Percentiles rank a stretch among this genome's conserved stretches.
Evolutionary conservation across 2,113 vertebrate genomes (phyloP).

Genomic region (Sylvilagus bachmani): DNA sequence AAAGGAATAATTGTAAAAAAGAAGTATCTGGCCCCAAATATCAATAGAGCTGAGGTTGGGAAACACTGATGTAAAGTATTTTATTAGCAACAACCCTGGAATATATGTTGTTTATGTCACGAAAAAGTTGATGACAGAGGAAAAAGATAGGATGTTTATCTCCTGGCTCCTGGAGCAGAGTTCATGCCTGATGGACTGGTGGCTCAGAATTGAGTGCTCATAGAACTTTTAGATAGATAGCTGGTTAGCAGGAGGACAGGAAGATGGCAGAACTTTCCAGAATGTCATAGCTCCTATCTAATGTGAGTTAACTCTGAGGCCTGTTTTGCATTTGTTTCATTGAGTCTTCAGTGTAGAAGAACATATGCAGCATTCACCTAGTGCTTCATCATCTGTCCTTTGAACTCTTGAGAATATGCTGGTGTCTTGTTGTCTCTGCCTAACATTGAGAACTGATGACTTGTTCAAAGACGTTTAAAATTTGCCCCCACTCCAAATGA

Average conservation of each 20-base stretch:
- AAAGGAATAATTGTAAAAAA: no score
- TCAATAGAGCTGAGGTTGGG: background rate
- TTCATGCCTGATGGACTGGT: background rate
- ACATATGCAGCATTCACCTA: background rate
- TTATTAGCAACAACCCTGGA: background rate
- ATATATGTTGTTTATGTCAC: slow-evolving; percentile 16
- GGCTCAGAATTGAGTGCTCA: background rate
- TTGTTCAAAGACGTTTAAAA: slow-evolving; percentile 53
- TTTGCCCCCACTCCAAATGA: background rate
- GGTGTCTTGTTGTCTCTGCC: background rate
- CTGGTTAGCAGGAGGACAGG: background rate
- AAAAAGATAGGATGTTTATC: background rate
- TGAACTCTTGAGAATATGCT: slow-evolving; percentile 3
- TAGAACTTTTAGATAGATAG: background rate
- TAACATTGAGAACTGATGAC: slow-evolving; percentile 32
- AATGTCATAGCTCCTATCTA: background rate
- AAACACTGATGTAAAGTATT: background rate
- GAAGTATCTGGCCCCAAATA: background rate
- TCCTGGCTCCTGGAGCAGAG: background rate
- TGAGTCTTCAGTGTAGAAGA: background rate
- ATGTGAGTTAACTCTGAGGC: background rate
- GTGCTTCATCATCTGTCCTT: background rate
- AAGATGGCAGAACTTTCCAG: background rate
- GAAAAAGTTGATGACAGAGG: background rate
- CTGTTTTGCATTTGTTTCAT: background rate